Percentiles rank a stretch among this genome's conserved stretches.
phyloP scores from a whole-genome alignment of 2,797 vertebrate genomes.

The Threskiornis aethiopicus region DNA sequence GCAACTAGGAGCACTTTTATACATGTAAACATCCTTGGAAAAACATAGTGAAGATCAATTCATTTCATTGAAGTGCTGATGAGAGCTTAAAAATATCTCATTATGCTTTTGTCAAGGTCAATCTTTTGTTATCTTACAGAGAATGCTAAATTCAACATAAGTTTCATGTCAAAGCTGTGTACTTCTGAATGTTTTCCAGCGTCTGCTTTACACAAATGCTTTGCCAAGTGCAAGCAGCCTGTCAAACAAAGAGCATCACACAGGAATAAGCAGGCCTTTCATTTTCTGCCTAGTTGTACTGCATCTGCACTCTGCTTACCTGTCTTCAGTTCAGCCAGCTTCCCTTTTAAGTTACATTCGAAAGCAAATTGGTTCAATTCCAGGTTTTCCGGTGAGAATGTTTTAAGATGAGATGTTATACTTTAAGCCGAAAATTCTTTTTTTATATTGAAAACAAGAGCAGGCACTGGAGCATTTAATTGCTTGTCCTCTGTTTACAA shows the following conservation, averaged over 20 bases:
- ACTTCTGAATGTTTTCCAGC: neutral
- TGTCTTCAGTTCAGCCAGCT: neutral
- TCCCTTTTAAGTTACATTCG: conserved; percentile 11
- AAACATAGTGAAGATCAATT: neutral
- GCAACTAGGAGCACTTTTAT: neutral
- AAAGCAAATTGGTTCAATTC: conserved; percentile 10
- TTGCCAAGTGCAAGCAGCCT: conserved; percentile 22
- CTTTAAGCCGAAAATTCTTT: neutral
- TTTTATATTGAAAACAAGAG: neutral
- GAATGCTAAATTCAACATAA: neutral
- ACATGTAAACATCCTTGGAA: neutral
- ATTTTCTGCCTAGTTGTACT: neutral
- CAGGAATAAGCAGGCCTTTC: neutral
- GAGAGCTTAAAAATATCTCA: neutral
- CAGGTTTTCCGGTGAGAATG: conserved; percentile 18
- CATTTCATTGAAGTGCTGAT: neutral
- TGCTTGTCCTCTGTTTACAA: neutral
- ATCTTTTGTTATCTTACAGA: neutral
- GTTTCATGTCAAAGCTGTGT: neutral
- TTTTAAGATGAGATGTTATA: neutral
- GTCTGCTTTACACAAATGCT: neutral
- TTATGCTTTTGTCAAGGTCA: neutral
- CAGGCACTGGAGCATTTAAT: neutral
- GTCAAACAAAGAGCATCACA: conserved; percentile 20
- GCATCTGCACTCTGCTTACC: conserved; percentile 15